Conservation (phyloP, 2,888 invertebrate genomes). For the Scaptomyza caliginosa region DNA sequence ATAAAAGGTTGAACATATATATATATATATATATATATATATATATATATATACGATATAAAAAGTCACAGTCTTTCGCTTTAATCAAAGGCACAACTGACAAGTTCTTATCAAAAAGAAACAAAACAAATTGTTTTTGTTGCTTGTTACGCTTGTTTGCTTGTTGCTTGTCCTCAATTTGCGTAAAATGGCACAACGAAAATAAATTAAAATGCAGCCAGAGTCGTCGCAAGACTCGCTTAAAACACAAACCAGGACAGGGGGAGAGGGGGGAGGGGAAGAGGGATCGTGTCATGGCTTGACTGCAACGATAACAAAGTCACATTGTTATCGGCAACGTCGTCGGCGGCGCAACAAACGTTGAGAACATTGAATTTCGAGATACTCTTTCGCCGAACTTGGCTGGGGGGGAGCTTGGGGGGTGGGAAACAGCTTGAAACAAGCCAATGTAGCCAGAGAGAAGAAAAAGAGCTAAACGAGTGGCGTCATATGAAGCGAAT, state of each 20-base stretch:
- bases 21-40: no score
- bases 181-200: slow-evolving; percentile 76
- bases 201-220: slow-evolving; percentile 76
- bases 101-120: slow-evolving; percentile 68
- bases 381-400: slow-evolving; percentile 24
- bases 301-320: slow-evolving; percentile 54
- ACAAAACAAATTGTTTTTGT: slow-evolving; percentile 10
- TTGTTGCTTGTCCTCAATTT: slow-evolving; percentile 73
- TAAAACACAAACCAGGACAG: slow-evolving; percentile 2
- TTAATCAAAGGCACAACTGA: slow-evolving; percentile 59
- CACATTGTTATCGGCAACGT: slow-evolving; percentile 50
- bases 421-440: neutral
- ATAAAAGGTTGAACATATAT: neutral
- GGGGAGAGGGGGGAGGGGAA: neutral
- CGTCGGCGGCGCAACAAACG: slow-evolving; percentile 39
- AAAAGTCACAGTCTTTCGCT: slow-evolving; percentile 9
- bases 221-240: slow-evolving; percentile 41
- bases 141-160: slow-evolving; percentile 22
- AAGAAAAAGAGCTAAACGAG: neutral
- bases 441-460: slow-evolving; percentile 6
- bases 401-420: no score
- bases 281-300: slow-evolving; percentile 24
- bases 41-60: no score
- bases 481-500: slow-evolving; percentile 24
- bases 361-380: neutral